Evolutionary conservation across 2,888 invertebrate species (phyloP), one percentile per base, ranked within the genome.

Genomic region (Dromius quadrimaculatus): DNA sequence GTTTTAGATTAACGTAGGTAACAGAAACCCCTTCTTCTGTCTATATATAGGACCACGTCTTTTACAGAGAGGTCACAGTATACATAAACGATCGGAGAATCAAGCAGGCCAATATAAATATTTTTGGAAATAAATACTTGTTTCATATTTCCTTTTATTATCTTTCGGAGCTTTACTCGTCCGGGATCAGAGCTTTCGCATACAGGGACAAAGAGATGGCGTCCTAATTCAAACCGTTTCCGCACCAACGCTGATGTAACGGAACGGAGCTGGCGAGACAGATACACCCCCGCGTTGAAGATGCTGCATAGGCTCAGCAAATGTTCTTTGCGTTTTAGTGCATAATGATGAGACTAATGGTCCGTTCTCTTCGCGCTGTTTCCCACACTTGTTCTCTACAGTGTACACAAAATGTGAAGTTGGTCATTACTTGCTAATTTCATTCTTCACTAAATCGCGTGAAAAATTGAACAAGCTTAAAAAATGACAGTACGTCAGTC

Each of bases 241-340:
- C 50, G 50, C 28, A 15, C 13, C 28, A 54, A 23, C 28, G 50
- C 50, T 54, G 50, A 54, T 54, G 50, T 54, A 28, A 28, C 28
- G 50, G 28, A 54, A 54, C 50, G 15, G 50, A 41, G 41, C 41
- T 41, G 41, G 41, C 41, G 41, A 41, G 50, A 54, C 50, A 54
- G 50, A 28, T n/a, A n/a, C 32, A 23, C 28, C 23, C 50, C 15
- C 9, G 19, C 41, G n/a, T 11, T 47, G 11, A 20, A 47, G 23
- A 20, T 13, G 22, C 47, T 22, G 47, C 20, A 17, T 15, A 50
- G 50, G 15, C 28, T 28, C 8, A 9, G 50, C 50, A 28, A 54
- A 54, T 54, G 50, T 54, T 54, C 50, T 54, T 54, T 54, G 50
- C 50, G 50, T 54, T 54, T 54, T 54, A 23, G 28, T 54, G 50